These are phyloP conservation scores for Botia kubotai DNA, from an alignment of 2,797 vertebrate genomes.

Conservation along the genomic window DNA sequence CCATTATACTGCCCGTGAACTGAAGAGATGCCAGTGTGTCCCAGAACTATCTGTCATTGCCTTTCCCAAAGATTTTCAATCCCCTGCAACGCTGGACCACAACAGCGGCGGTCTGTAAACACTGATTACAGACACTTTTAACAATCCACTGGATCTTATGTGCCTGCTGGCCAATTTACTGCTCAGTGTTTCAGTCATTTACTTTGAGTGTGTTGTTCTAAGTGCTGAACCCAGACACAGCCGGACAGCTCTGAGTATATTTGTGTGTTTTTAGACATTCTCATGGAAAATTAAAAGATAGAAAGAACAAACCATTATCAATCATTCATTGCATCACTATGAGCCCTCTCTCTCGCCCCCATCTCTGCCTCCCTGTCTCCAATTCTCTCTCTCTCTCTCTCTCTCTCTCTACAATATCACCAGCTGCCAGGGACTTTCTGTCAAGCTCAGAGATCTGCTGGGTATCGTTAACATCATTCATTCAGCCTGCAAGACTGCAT, in stretches of 20 bases:
- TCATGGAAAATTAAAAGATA: too few relatives aligned
- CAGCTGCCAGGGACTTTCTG: constrained; percentile 71
- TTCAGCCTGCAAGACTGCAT: constrained; percentile 31
- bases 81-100: not conserved
- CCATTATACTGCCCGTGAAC: not conserved
- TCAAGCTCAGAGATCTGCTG: constrained; percentile 60
- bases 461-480: constrained; percentile 71
- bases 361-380: too few relatives aligned
- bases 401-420: constrained; percentile 59
- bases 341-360: constrained; percentile 1
- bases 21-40: constrained; percentile 25
- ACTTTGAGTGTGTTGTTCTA: too few relatives aligned
- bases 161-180: too few relatives aligned
- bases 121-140: not conserved
- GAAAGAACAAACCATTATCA: too few relatives aligned
- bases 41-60: not conserved
- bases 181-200: too few relatives aligned
- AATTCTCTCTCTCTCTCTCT: constrained; percentile 14
- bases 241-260: too few relatives aligned
- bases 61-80: constrained; percentile 23
- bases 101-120: too few relatives aligned
- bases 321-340: not conserved
- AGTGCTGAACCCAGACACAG: not conserved
- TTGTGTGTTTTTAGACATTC: too few relatives aligned
- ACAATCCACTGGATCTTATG: not conserved